Evolutionary conservation across 2,113 vertebrate species (phyloP), one percentile per base, ranked within the genome.

Genomic region (Candoia aspera): DNA sequence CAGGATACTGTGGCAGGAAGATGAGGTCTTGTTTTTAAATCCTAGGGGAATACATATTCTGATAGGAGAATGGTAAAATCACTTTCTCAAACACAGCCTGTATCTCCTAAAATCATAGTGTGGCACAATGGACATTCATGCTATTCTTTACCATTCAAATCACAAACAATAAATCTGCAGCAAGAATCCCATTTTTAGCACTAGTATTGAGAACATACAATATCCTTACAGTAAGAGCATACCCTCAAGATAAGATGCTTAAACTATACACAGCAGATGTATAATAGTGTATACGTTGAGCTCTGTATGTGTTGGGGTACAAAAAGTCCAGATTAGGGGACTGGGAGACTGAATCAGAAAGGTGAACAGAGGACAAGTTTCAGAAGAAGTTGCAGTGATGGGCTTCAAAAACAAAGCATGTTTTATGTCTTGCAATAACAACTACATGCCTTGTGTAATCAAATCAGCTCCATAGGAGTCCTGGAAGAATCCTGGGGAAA

Each of bases 361-460:
- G 55, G 33, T 24, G 86, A 59, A 33, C 55, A 60, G 19, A 53
- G 54, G 64, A 92, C 64, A 53, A 37, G 42, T 60, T 86, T 59
- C 29, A 37, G 46, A 84, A 92, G 54, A 88, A 33, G 19, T 60
- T 83, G 79, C 42, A 21, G 46, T 88, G 57, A 33, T 46, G 17
- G 37, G 53, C 37, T 91, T 73, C 62, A n/a, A 33, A 58, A 58
- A 57, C 26, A 29, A 91, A 3, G 6, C 29, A 91, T 73, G 19
- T 37, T 86, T 58, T 49, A 33, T 33, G 24, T 8, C 15, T 68
- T n/a, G 57, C 90, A 62, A 62, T 13, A 92, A 84, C 73, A 92
- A 59, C 73, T 62, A 24, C 57, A 84, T 88, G 68, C 53, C 73
- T 89, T 84, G 42, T 60, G 57, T 73, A 89, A 92, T 89, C 68